A percentile compares a stretch with the other conserved stretches of the same genome.
Conservation (phyloP, 1,140 invertebrate species). For the Coboldia fuscipes region DNA sequence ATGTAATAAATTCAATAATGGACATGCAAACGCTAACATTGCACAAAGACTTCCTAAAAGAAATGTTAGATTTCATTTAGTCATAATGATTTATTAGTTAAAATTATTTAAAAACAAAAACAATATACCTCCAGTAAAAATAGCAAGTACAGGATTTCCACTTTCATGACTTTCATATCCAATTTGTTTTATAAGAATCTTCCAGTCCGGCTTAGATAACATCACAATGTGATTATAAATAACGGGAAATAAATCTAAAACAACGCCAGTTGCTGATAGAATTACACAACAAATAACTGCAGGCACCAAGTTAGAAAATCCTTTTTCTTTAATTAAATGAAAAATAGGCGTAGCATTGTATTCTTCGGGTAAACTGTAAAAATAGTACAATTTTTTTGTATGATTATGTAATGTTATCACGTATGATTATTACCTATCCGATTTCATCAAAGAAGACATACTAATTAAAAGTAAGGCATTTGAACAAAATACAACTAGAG, state of each 20-base stretch:
- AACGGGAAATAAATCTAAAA: constrained; percentile 35
- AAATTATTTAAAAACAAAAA: neutral
- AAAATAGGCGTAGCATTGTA: constrained; percentile 35
- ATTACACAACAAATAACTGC: constrained; percentile 34
- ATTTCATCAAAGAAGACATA: too few species aligned
- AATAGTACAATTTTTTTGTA: neutral
- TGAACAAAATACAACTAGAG: too few species aligned
- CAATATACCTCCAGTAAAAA: constrained; percentile 33
- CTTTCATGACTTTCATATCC: constrained; percentile 37
- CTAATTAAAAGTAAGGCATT: too few species aligned
- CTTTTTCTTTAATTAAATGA: constrained; percentile 31
- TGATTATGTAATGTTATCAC: too few species aligned
- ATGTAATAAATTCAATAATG: constrained; percentile 22
- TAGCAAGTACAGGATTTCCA: constrained; percentile 38
- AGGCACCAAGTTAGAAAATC: constrained; percentile 34
- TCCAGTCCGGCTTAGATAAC: constrained; percentile 37
- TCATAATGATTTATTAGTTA: too few species aligned
- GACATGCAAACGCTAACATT: constrained; percentile 41
- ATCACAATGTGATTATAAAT: constrained; percentile 31
- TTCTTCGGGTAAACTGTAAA: constrained; percentile 9
- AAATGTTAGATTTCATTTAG: neutral
- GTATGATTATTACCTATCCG: too few species aligned
- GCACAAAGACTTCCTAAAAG: constrained; percentile 35
- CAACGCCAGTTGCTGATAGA: constrained; percentile 29
- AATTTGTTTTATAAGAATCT: constrained; percentile 34